Evolutionary conservation across 2,888 invertebrate species (phyloP), one percentile per base, ranked within the genome.

Genomic region (Polydrusus pterygomalis): DNA sequence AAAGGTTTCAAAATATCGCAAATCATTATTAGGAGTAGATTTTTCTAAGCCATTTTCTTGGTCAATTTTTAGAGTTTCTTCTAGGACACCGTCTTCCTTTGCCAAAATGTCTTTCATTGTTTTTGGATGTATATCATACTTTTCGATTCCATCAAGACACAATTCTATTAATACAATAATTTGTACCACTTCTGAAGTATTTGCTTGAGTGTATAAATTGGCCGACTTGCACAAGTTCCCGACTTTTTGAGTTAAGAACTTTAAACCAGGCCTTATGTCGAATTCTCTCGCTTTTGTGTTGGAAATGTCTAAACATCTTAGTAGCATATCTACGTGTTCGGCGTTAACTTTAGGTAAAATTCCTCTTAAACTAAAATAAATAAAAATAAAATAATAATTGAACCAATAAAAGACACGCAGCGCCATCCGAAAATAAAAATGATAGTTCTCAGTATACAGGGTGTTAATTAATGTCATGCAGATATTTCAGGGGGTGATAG

Each of bases 171-270:
- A 88, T 0, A 96, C 93, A 76, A 97, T 95, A 67, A 95, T 93
- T 87, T 95, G 95, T 18, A 97, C 94, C 49, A 97, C 94, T 93
- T 97, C 96, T 0, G 97, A 95, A 0, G 96, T 96, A 40, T 96
- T 96, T 10, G 97, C 96, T 88, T 97, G 97, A 76, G 95, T 95
- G 85, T 96, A 97, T n/a, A 97, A 89, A 87, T 96, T 97, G 1
- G 97, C 96, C 5, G 96, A 95, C 81, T 94, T 92, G 75, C 94
- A 94, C 78, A 96, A 90, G 84, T 94, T 95, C 0, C 95, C 95
- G 0, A 97, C 96, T 89, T 97, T 97, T 87, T 98, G 97, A 78
- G 97, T 93, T 2, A 98, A 91, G 86, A 98, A 97, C 87, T 98
- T 98, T 18, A 98, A 89, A 0, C 97, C 97, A 0, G 97, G 97